Evolutionary conservation across 2,113 vertebrate species (phyloP).

Genomic region (Gymnogyps californianus): DNA sequence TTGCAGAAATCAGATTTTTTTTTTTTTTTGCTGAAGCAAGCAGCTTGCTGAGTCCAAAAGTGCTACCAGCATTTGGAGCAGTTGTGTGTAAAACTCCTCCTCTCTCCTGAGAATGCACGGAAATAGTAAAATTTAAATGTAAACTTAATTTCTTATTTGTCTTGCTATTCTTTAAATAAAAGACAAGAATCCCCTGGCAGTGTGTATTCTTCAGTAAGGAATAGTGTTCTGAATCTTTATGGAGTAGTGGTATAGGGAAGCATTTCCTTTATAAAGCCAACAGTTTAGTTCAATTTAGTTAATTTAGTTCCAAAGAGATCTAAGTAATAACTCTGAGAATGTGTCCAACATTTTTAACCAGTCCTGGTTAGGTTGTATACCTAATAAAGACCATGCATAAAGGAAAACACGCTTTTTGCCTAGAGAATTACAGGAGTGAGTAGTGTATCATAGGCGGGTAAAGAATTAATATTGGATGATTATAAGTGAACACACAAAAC

Average conservation of each 20-base stretch:
- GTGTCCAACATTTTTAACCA: background rate
- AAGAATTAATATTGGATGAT: background rate
- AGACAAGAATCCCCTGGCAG: background rate
- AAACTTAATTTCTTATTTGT: background rate
- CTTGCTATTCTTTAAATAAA: background rate
- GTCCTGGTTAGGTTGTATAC: background rate
- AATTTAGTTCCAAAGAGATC: background rate
- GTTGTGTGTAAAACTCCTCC: background rate
- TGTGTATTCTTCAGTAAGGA: background rate
- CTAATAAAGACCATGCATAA: background rate
- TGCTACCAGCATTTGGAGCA: background rate
- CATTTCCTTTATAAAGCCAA: background rate
- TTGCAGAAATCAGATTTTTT: background rate
- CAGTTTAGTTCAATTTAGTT: background rate
- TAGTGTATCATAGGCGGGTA: background rate
- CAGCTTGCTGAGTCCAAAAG: background rate
- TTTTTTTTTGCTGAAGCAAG: background rate
- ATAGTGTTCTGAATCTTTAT: background rate
- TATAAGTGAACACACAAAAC: background rate
- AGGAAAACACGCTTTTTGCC: background rate
- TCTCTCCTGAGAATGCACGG: background rate
- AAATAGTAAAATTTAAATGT: background rate
- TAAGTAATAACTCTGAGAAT: background rate
- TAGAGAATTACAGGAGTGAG: background rate
- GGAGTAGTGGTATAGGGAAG: background rate